phyloP scores from a whole-genome alignment of 1,140 invertebrate species.

The Cyrtorhinus lividipennis region DNA sequence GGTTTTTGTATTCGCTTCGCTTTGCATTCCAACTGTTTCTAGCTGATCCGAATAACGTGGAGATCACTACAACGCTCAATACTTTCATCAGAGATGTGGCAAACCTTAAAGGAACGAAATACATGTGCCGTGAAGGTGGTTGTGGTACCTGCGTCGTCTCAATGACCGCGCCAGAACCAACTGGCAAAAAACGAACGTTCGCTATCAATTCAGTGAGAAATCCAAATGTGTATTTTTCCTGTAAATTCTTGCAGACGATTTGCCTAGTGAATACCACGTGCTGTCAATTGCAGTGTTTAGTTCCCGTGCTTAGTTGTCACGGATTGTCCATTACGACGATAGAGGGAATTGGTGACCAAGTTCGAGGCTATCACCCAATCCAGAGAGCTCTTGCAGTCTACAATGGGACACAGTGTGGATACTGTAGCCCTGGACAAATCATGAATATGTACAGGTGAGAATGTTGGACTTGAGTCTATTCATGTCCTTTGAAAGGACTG shows the following conservation, averaged over 20 bases:
- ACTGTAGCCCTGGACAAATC: constrained; percentile 68
- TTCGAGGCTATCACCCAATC: constrained; percentile 50
- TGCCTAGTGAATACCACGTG: background rate
- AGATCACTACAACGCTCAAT: constrained; percentile 35
- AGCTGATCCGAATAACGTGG: background rate
- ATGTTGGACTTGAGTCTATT: no score
- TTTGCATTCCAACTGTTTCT: no score
- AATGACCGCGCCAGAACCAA: constrained; percentile 37
- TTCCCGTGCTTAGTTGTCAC: constrained; percentile 49
- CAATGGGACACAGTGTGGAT: constrained; percentile 69
- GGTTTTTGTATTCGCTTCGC: no score
- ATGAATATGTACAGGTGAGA: constrained; percentile 64
- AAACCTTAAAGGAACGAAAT: constrained; percentile 67
- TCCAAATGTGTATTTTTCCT: background rate
- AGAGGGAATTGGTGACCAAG: constrained; percentile 56
- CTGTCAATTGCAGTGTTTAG: constrained; percentile 40
- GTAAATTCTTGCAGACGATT: background rate
- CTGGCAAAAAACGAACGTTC: constrained; percentile 36
- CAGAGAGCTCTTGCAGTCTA: constrained; percentile 50
- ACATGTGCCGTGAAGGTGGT: constrained; percentile 83
- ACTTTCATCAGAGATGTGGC: constrained; percentile 46
- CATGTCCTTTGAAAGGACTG: no score
- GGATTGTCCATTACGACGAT: constrained; percentile 62
- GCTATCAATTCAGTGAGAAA: constrained; percentile 48
- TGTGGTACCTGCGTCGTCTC: constrained; percentile 83